These are phyloP conservation scores for Tethea ocularis DNA, from an alignment of 2,888 invertebrate genomes.

Conservation along the genomic window DNA sequence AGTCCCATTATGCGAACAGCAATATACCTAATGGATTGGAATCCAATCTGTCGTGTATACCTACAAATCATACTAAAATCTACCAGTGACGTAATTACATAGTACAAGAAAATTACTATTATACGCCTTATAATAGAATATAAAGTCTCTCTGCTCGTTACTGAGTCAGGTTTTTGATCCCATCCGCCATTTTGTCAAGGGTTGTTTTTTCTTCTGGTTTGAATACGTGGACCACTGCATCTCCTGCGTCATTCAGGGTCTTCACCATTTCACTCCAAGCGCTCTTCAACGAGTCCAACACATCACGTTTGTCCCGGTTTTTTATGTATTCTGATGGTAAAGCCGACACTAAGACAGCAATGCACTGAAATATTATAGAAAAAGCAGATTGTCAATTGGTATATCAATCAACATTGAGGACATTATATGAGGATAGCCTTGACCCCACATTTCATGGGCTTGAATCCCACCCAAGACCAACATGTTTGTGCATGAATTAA, in stretches of 20 bases:
- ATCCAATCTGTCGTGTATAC: not conserved
- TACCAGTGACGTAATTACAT: too few species aligned
- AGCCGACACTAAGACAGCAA: slow-evolving; percentile 43
- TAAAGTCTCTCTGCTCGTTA: slow-evolving; percentile 28
- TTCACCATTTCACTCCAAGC: slow-evolving; percentile 68
- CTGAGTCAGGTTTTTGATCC: slow-evolving; percentile 52
- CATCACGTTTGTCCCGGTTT: slow-evolving; percentile 57
- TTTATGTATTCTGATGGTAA: slow-evolving; percentile 41
- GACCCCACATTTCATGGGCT: too few species aligned
- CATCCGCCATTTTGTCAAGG: slow-evolving; percentile 64
- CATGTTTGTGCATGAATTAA: too few species aligned
- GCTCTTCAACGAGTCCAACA: slow-evolving; percentile 69
- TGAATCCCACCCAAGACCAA: too few species aligned
- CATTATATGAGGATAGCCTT: too few species aligned
- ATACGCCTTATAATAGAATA: not conserved
- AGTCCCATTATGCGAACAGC: not conserved
- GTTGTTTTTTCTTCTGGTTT: slow-evolving; percentile 71
- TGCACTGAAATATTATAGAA: slow-evolving; percentile 38
- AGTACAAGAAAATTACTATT: too few species aligned
- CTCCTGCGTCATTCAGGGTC: slow-evolving; percentile 65
- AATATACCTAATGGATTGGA: not conserved
- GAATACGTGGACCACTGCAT: slow-evolving; percentile 70
- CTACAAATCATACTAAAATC: too few species aligned
- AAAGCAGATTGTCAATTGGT: too few species aligned
- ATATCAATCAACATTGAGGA: too few species aligned